These are phyloP conservation scores for Oncorhynchus keta DNA, from an alignment of 2,113 vertebrate species.

Conservation along the genomic window DNA sequence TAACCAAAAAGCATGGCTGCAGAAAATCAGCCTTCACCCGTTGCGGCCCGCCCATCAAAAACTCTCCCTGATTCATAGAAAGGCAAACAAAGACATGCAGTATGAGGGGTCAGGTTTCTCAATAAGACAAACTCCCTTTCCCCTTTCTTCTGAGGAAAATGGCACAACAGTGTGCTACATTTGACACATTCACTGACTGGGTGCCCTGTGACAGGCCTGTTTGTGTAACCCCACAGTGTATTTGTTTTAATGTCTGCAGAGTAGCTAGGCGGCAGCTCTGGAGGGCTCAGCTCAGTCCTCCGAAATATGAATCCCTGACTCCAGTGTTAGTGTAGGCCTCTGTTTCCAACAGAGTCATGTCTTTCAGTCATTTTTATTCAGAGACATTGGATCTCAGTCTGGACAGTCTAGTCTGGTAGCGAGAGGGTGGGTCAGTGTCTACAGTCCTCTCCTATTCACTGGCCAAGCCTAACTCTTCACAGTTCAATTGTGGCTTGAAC, in stretches of 20 bases:
- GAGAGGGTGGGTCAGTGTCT: conserved; percentile 20
- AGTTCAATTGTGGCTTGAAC: not conserved
- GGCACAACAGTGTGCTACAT: conserved; percentile 51
- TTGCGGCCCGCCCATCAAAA: conserved; percentile 15
- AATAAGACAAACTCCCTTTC: conserved; percentile 39
- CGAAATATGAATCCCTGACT: conserved; percentile 62
- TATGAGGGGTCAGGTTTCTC: conserved; percentile 38
- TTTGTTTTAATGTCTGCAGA: conserved; percentile 63
- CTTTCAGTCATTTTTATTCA: conserved; percentile 67
- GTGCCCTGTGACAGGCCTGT: conserved; percentile 45
- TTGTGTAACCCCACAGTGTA: conserved; percentile 66
- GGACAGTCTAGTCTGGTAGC: conserved; percentile 30
- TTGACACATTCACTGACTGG: conserved; percentile 64
- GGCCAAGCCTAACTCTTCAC: not conserved
- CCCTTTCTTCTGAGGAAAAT: conserved; percentile 3
- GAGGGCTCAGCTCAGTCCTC: conserved; percentile 19
- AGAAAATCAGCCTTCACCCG: not conserved
- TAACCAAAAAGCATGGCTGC: not conserved
- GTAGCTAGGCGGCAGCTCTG: conserved; percentile 45
- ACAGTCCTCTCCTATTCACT: not conserved
- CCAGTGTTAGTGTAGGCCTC: conserved; percentile 36
- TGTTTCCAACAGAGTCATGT: conserved; percentile 70
- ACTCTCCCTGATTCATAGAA: conserved; percentile 23
- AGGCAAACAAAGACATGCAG: conserved; percentile 30
- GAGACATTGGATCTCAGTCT: conserved; percentile 60